Evolutionary conservation across 2,888 invertebrate species (phyloP).

Genomic region (Germaria angustata): DNA sequence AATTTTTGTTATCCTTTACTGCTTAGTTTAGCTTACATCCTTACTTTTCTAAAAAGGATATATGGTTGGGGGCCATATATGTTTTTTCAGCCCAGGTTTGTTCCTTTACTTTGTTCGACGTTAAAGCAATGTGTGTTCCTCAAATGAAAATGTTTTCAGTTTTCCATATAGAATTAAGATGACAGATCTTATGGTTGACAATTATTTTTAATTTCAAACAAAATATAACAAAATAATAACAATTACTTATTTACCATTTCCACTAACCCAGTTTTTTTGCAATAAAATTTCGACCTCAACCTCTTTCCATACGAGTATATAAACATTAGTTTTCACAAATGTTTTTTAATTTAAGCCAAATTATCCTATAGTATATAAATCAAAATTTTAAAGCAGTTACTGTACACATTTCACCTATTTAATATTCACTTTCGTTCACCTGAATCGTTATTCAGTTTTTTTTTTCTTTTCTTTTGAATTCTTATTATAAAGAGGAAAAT

Average conservation of each 20-base stretch:
- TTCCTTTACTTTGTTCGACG: too few relatives aligned
- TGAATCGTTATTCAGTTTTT: constrained; percentile 21
- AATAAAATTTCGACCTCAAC: neutral
- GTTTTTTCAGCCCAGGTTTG: too few relatives aligned
- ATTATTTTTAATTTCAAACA: too few relatives aligned
- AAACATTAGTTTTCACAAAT: neutral
- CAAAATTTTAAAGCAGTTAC: neutral
- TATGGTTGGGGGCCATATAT: too few relatives aligned
- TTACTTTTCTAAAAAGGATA: too few relatives aligned
- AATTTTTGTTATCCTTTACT: too few relatives aligned
- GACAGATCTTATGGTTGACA: too few relatives aligned
- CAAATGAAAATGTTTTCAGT: too few relatives aligned
- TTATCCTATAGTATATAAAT: neutral
- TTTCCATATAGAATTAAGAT: too few relatives aligned
- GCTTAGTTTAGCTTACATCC: too few relatives aligned
- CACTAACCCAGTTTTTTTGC: neutral
- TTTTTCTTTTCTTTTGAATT: neutral
- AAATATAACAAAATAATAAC: too few relatives aligned
- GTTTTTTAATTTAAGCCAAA: constrained; percentile 9
- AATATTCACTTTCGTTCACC: constrained; percentile 58
- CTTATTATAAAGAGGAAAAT: constrained; percentile 15
- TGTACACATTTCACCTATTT: constrained; percentile 2
- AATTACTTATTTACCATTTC: neutral
- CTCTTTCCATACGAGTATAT: neutral
- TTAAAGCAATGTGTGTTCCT: too few relatives aligned